Evolutionary conservation across 2,797 vertebrate species (phyloP), one percentile per base, ranked within the genome.

Genomic region (Hylomyscus alleni): DNA sequence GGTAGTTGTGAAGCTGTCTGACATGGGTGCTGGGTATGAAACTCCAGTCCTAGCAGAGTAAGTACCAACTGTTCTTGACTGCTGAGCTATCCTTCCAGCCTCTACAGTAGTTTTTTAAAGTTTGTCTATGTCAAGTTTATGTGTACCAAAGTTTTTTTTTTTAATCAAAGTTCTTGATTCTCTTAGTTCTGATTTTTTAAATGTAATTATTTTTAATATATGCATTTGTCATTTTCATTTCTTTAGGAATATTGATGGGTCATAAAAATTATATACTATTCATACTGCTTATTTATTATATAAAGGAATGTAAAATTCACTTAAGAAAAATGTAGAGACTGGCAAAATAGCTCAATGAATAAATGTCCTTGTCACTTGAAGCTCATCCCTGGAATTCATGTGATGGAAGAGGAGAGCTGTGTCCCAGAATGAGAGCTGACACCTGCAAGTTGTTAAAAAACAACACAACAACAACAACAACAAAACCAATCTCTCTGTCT

Each of bases 151-250:
- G 84, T 81, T 92, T 54, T 54, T 13, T 54, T 54, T 54, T 17
- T 54, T 54, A 54, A 54, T 54, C 54, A 54, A 17, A 54, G 54
- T 54, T 54, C 50, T 89, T 92, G 37, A 52, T 92, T 95, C 12
- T 95, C 58, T 94, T 91, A 77, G 40, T 65, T 96, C 7, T 15
- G 73, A 54, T 47, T 95, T 95, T 89, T 83, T 31, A 40, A 93
- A 20, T 62, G 89, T 91, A 94, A 82, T 72, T 72, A 87, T n/a
- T 86, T 52, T 72, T 54, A 93, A 73, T 92, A 69, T 95, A 29
- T 52, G 11, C 13, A 29, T 54, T 2, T 85, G n/a, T 44, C 19
- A 50, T 44, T 62, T 1, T 26, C 91, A 87, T 13, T 90, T 87
- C 37, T 56, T 93, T 62, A 88, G 84, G n/a, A 90, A 34, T 90